A percentile compares a stretch with the other conserved stretches of the same genome.
phyloP scores from a whole-genome alignment of 2,797 vertebrate genomes.

The Muscicapa comitata region DNA sequence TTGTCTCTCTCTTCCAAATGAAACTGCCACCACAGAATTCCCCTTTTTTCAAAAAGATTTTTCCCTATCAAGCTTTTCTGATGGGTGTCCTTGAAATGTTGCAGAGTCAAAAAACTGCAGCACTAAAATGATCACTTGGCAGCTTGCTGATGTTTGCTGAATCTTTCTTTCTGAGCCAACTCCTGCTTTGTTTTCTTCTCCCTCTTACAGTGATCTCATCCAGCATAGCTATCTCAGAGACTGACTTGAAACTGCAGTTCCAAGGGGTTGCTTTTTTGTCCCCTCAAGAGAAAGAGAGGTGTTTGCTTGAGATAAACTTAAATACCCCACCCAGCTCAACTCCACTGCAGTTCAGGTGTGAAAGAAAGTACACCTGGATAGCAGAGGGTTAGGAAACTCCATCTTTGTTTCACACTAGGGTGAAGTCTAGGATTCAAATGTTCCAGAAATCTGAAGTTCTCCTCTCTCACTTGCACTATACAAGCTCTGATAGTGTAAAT shows the following conservation, averaged over 20 bases:
- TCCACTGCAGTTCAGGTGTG: neutral
- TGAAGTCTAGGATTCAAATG: neutral
- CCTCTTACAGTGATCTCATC: neutral
- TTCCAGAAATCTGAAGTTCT: neutral
- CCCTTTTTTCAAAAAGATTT: neutral
- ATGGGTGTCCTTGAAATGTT: conserved; percentile 1
- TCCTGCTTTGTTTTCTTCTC: neutral
- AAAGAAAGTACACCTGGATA: neutral
- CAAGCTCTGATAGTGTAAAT: neutral
- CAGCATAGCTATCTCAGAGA: neutral
- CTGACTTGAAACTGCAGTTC: neutral
- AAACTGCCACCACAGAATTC: neutral
- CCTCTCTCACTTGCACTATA: neutral
- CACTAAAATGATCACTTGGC: neutral
- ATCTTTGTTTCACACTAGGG: neutral
- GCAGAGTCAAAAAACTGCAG: neutral
- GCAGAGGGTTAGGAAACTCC: neutral
- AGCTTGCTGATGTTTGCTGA: neutral
- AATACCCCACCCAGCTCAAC: neutral
- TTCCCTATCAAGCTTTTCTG: neutral
- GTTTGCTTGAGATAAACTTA: neutral
- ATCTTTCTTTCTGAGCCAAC: neutral
- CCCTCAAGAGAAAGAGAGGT: neutral
- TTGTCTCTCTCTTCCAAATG: neutral
- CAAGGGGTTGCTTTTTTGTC: neutral